Percentiles rank a stretch among this genome's conserved stretches.
Conservation (phyloP, 2,888 invertebrate species). For the Eremobia ochroleuca region DNA sequence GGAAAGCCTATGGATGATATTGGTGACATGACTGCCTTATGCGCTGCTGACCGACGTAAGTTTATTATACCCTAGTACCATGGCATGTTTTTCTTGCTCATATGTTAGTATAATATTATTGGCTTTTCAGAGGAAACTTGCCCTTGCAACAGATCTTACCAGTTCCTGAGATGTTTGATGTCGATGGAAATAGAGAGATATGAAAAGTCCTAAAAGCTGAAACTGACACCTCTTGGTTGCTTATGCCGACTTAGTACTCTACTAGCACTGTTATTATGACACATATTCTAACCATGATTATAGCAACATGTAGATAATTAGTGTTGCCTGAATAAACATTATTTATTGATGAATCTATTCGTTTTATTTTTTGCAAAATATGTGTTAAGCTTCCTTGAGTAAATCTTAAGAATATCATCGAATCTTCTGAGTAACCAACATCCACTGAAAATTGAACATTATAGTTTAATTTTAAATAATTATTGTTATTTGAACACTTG, state of each 20-base stretch:
- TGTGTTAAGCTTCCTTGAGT: background rate
- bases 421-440: background rate
- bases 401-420: background rate
- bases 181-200: conserved; percentile 80
- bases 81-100: background rate
- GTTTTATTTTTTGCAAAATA: background rate
- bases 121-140: conserved; percentile 84
- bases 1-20: conserved; percentile 74
- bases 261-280: background rate
- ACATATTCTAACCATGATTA: background rate
- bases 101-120: too few relatives aligned
- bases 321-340: conserved; percentile 18
- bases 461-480: background rate
- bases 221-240: conserved; percentile 1
- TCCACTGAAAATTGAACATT: background rate
- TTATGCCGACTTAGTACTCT: conserved; percentile 34
- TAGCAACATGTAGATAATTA: conserved; percentile 14
- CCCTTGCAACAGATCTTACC: conserved; percentile 89
- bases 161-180: conserved; percentile 90
- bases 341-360: background rate
- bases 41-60: conserved; percentile 81
- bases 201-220: conserved; percentile 52
- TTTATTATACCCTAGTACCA: conserved; percentile 32
- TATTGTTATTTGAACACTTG: background rate
- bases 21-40: conserved; percentile 77